Evolutionary conservation across 2,797 vertebrate species (phyloP), one percentile per base, ranked within the genome.

Genomic region (Avahi laniger): DNA sequence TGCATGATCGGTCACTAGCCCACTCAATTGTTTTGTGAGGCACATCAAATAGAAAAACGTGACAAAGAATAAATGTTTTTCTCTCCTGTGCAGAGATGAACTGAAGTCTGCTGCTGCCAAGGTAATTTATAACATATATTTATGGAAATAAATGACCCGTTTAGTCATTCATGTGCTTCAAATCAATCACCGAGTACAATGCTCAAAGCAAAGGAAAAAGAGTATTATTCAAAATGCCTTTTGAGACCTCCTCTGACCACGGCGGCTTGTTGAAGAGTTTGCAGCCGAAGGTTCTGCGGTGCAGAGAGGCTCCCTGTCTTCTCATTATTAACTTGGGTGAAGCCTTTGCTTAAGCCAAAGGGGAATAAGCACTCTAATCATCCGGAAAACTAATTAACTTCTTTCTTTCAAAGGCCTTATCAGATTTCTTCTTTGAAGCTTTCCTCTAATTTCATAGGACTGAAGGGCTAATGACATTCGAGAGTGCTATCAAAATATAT

Each of bases 371-470:
- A 2, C 48, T 80, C 72, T 72, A 38, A 35, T 57, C 92, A 84
- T 46, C 73, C 3, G 5, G 84, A 89, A 96, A 96, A 79, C 69
- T 35, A 83, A 93, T 88, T 72, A 75, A 50, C 86, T 61, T 90
- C 92, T 83, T 54, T 72, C 69, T 63, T 70, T 46, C 84, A 70
- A 63, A 57, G 0, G 28, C 17, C 46, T 90, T 59, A 75, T 91
- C 89, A 76, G n/a, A 84, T 87, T 50, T 96, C 46, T 65, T 30
- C 84, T 20, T n/a, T 48, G 82, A 48, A 43, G 92, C 11, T 33
- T n/a, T 65, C 50, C 38, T 61, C 2, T 1, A 63, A 17, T 35
- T 88, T 59, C n/a, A 54, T 20, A n/a, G 79, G 46, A 41, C 63
- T 26, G 2, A n/a, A 30, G 20, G 54, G 20, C 79, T 50, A 7